Percentiles rank a stretch among this genome's conserved stretches.
Conservation (phyloP, 2,113 vertebrate species). For the Falcunculus frontatus region DNA sequence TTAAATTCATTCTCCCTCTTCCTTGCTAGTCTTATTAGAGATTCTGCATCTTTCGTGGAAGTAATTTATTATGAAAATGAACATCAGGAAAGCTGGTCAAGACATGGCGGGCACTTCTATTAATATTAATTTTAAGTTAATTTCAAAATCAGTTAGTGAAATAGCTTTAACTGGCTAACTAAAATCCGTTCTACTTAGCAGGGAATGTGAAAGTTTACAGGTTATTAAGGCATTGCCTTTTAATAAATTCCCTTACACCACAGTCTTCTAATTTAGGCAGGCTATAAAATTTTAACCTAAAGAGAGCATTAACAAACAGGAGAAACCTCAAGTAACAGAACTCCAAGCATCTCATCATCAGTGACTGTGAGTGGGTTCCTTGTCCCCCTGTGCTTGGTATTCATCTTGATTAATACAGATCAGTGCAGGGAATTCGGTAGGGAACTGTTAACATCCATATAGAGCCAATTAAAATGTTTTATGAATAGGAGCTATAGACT, state of each 20-base stretch:
- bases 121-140: not conserved
- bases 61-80: not conserved
- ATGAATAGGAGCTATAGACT: not conserved
- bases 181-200: not conserved
- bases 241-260: not conserved
- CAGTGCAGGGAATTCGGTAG: not conserved
- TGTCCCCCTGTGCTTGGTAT: not conserved
- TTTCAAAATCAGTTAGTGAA: not conserved
- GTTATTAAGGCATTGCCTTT: not conserved
- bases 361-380: not conserved
- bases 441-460: not conserved
- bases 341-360: not conserved
- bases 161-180: not conserved
- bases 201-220: not conserved
- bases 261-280: not conserved
- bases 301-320: not conserved
- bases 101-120: not conserved
- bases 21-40: not conserved
- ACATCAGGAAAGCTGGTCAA: not conserved
- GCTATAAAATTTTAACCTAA: not conserved
- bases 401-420: not conserved
- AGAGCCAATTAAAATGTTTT: not conserved
- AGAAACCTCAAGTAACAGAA: not conserved
- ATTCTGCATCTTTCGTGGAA: not conserved
- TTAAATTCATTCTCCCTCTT: not conserved